These are phyloP conservation scores for Acanthosoma haemorrhoidale DNA, from an alignment of 2,888 invertebrate species.

Conservation along the genomic window DNA sequence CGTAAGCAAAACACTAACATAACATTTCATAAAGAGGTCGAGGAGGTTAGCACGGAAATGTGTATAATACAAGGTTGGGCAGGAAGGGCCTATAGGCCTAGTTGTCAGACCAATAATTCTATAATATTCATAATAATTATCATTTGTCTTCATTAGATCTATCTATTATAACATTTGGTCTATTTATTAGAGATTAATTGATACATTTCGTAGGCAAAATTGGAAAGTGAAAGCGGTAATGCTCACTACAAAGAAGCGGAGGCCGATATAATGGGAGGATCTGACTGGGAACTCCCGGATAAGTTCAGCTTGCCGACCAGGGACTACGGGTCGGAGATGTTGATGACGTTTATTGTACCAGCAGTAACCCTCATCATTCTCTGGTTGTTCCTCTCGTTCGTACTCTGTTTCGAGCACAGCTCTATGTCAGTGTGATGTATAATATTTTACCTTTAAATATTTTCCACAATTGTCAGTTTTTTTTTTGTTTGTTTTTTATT, in stretches of 20 bases:
- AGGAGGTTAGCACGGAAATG: too few relatives aligned
- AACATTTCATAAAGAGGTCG: too few relatives aligned
- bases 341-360: slow-evolving; percentile 65
- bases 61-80: too few relatives aligned
- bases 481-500: not conserved
- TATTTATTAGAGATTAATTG: too few relatives aligned
- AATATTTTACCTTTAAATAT: not conserved
- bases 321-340: slow-evolving; percentile 63
- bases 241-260: slow-evolving; percentile 33
- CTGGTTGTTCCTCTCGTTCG: slow-evolving; percentile 61
- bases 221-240: slow-evolving; percentile 25
- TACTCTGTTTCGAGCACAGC: slow-evolving; percentile 70
- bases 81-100: too few relatives aligned
- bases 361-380: slow-evolving; percentile 61
- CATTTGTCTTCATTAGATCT: too few relatives aligned
- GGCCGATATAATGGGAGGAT: slow-evolving; percentile 18
- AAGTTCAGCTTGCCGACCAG: slow-evolving; percentile 57
- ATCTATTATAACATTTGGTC: too few relatives aligned
- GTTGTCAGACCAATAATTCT: too few relatives aligned
- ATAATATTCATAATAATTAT: too few relatives aligned
- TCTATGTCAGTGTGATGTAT: slow-evolving; percentile 58
- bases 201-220: slow-evolving; percentile 19
- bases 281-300: slow-evolving; percentile 30
- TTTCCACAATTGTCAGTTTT: not conserved
- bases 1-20: too few relatives aligned